A percentile compares a stretch with the other conserved stretches of the same genome.
Evolutionary conservation across 1,140 invertebrate genomes (phyloP).

Genomic region (Chlorops oryzae): DNA sequence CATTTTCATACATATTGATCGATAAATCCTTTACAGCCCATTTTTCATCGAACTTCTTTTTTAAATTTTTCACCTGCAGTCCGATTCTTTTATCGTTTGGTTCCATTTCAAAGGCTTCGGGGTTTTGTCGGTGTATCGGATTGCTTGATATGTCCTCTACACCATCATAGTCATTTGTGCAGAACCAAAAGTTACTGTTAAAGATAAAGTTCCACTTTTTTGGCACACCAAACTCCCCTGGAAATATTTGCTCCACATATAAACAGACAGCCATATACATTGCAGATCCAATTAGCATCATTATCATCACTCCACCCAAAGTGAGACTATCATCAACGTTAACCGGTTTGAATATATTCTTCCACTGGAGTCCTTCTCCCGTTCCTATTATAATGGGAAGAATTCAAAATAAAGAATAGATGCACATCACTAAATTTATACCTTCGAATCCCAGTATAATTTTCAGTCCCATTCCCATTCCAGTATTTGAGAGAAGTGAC

Average conservation of each 20-base stretch:
- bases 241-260: conserved; percentile 64
- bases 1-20: conserved; percentile 63
- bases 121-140: background rate
- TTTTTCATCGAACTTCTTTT: conserved; percentile 49
- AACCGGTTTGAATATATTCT: conserved; percentile 57
- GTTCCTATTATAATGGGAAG: too few relatives aligned
- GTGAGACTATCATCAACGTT: conserved; percentile 64
- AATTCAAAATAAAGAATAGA: too few relatives aligned
- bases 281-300: conserved; percentile 58
- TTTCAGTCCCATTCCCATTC: conserved; percentile 66
- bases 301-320: conserved; percentile 46
- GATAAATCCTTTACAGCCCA: conserved; percentile 64
- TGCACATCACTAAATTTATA: too few relatives aligned
- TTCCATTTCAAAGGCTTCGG: conserved; percentile 12
- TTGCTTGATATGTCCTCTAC: background rate
- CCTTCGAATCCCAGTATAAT: conserved; percentile 51
- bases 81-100: conserved; percentile 11
- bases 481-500: conserved; percentile 62
- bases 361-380: conserved; percentile 52
- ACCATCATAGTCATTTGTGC: background rate
- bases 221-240: conserved; percentile 61
- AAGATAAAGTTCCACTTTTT: conserved; percentile 66
- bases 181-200: conserved; percentile 35
- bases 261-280: conserved; percentile 60
- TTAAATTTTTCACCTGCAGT: conserved; percentile 46